Evolutionary conservation across 2,113 vertebrate species (phyloP).

Genomic region (Stictonetta naevosa): DNA sequence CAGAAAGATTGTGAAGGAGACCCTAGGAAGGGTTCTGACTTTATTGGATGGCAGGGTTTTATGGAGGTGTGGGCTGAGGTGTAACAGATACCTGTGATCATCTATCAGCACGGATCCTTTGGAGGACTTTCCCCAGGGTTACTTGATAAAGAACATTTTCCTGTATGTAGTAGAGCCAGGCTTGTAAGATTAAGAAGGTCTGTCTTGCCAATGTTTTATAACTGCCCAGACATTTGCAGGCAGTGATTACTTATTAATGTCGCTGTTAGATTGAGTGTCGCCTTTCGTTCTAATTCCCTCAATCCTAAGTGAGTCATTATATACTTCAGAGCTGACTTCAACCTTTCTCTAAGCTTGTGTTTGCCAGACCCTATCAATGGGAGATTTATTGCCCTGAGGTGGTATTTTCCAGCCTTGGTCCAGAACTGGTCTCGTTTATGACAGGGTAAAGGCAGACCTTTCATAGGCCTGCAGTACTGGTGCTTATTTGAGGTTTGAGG

Average conservation of each 20-base stretch:
- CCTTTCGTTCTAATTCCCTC: conserved; percentile 61
- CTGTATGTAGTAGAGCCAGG: conserved; percentile 21
- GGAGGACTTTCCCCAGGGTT: conserved; percentile 7
- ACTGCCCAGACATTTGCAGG: conserved; percentile 45
- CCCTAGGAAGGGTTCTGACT: neutral
- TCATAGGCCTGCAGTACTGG: conserved; percentile 8
- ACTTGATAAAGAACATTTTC: neutral
- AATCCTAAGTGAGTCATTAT: conserved; percentile 62
- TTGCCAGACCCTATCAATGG: conserved; percentile 68
- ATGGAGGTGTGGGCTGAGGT: conserved; percentile 34
- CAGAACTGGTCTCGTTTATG: conserved; percentile 24
- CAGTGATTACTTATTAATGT: conserved; percentile 43
- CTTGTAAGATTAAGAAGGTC: conserved; percentile 25
- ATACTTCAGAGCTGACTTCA: conserved; percentile 67
- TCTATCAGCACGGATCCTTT: conserved; percentile 24
- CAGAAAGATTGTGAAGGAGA: neutral
- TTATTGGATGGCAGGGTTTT: neutral
- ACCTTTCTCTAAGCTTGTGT: conserved; percentile 49
- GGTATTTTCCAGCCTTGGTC: conserved; percentile 66
- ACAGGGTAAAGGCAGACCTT: conserved; percentile 17
- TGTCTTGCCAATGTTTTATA: conserved; percentile 58
- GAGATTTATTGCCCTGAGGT: conserved; percentile 71
- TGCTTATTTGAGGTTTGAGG: conserved; percentile 36
- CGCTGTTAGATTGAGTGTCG: conserved; percentile 20
- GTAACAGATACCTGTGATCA: conserved; percentile 8